Evolutionary conservation across 2,888 invertebrate genomes (phyloP).

Genomic region (Eubasilissa splendida): DNA sequence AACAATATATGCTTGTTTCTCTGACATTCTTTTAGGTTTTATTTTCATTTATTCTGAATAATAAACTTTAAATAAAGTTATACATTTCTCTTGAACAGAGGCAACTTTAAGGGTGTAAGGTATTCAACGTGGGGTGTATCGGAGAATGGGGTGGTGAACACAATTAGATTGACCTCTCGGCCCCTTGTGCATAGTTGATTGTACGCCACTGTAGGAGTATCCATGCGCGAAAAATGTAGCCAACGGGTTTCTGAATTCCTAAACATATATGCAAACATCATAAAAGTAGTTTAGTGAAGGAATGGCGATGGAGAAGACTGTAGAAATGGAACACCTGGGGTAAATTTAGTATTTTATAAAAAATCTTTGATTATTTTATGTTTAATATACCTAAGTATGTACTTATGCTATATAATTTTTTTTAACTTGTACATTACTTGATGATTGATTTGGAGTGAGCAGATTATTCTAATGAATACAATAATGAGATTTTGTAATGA

Average conservation of each 20-base stretch:
- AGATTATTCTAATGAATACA: no score
- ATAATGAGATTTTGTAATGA: no score
- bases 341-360: no score
- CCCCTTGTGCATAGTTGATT: conserved; percentile 51
- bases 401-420: no score
- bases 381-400: neutral
- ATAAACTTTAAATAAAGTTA: conserved; percentile 11
- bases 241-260: conserved; percentile 45
- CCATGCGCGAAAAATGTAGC: conserved; percentile 52
- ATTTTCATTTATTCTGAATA: conserved; percentile 21
- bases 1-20: neutral
- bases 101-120: conserved; percentile 3
- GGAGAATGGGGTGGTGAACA: conserved; percentile 31
- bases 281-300: no score
- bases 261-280: conserved; percentile 4
- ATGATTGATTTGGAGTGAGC: no score
- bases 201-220: conserved; percentile 40
- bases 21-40: neutral
- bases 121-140: conserved; percentile 19
- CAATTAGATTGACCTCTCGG: conserved; percentile 55
- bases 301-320: no score
- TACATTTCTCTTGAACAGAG: conserved; percentile 18
- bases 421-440: no score
- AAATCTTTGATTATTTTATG: no score
- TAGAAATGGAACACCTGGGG: no score